Evolutionary conservation across 1,140 invertebrate genomes (phyloP).

Genomic region (Ptiloglossa arizonensis): DNA sequence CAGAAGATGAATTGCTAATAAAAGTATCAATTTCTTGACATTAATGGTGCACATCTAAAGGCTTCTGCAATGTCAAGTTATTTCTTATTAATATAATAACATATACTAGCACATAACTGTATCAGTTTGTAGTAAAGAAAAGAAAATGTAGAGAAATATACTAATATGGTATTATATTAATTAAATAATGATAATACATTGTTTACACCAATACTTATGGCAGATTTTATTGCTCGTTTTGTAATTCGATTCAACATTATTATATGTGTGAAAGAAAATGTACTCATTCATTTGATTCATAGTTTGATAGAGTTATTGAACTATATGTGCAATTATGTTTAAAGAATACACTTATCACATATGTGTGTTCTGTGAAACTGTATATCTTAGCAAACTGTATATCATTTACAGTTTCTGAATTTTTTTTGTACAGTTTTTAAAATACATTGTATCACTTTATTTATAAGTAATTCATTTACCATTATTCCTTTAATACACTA

Average conservation of each 20-base stretch:
- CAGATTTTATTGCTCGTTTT: background rate
- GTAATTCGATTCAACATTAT: background rate
- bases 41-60: background rate
- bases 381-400: background rate
- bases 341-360: background rate
- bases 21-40: background rate
- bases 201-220: background rate
- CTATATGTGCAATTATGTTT: background rate
- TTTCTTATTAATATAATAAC: constrained; percentile 3
- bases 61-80: background rate
- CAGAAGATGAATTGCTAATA: background rate
- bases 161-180: constrained; percentile 1
- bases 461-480: background rate
- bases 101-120: background rate
- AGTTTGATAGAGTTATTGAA: background rate
- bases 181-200: constrained; percentile 13
- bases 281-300: background rate
- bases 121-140: background rate
- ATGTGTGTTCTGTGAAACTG: background rate
- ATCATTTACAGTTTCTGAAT: background rate
- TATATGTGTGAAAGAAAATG: background rate
- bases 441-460: background rate
- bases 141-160: background rate
- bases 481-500: background rate
- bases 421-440: background rate